Evolutionary conservation across 2,113 vertebrate species (phyloP).

Genomic region (Mesitornis unicolor): DNA sequence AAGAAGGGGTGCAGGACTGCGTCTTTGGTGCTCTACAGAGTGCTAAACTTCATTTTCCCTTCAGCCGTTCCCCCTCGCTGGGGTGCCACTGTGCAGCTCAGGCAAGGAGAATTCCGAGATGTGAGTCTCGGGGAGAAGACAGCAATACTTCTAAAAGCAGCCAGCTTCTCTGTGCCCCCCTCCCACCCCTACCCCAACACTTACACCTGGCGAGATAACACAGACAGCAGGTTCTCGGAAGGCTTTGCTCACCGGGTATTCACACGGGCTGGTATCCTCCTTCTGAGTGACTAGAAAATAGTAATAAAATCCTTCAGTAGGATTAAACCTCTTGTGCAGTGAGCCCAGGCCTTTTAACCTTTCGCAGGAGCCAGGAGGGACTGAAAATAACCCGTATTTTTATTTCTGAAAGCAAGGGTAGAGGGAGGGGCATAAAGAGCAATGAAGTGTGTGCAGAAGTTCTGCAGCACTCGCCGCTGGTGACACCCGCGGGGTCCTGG

Average conservation of each 20-base stretch:
- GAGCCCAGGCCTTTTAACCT: not conserved
- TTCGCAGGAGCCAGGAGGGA: not conserved
- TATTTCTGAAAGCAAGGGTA: not conserved
- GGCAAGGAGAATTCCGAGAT: not conserved
- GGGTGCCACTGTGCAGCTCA: not conserved
- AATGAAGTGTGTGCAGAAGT: not conserved
- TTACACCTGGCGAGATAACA: not conserved
- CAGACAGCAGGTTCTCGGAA: not conserved
- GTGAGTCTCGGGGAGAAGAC: not conserved
- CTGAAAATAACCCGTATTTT: not conserved
- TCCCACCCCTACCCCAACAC: too few species aligned
- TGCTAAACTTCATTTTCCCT: fast-evolving
- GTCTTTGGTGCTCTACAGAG: not conserved
- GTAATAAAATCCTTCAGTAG: not conserved
- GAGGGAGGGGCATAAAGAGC: not conserved
- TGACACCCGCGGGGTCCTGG: not conserved
- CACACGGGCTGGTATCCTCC: not conserved
- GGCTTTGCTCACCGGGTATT: not conserved
- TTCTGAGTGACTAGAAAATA: not conserved
- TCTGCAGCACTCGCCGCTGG: not conserved
- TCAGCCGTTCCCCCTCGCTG: not conserved
- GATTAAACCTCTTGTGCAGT: not conserved
- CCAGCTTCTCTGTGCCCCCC: fast-evolving
- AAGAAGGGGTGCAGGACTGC: not conserved
- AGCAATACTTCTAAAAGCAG: not conserved